A percentile compares a stretch with the other conserved stretches of the same genome.
Evolutionary conservation across 2,797 vertebrate genomes (phyloP).

Genomic region (Oreochromis grahami): DNA sequence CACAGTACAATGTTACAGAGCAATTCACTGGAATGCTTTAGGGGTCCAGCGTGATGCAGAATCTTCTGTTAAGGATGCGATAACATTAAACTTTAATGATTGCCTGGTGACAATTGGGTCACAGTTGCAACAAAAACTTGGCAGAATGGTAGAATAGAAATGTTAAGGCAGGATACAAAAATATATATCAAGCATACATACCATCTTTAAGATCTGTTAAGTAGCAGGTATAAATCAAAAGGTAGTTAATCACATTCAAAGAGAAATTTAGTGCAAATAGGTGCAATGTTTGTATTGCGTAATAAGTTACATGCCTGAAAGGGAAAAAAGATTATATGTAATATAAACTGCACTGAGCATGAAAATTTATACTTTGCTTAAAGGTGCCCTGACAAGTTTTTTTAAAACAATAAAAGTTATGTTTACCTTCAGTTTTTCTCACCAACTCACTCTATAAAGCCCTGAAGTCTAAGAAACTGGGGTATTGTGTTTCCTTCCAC

Average conservation of each 20-base stretch:
- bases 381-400: neutral
- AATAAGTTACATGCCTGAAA: neutral
- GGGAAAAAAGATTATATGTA: neutral
- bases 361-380: neutral
- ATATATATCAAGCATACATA: neutral
- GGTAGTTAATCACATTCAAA: neutral
- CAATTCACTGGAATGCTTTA: neutral
- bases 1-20: neutral
- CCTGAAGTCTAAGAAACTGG: neutral
- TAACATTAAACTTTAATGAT: slow-evolving; percentile 33
- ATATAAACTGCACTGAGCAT: neutral
- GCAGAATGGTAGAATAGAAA: neutral
- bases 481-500: neutral
- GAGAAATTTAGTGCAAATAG: neutral
- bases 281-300: neutral
- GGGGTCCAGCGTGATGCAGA: slow-evolving; percentile 8
- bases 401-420: neutral
- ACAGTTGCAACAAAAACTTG: neutral
- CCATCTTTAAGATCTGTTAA: neutral
- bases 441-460: neutral
- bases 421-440: neutral
- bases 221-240: neutral
- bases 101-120: neutral
- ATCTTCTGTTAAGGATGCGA: neutral
- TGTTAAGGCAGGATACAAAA: neutral